Conservation (phyloP, 2,888 invertebrate genomes). For the Glyphotaelius pellucidus region DNA sequence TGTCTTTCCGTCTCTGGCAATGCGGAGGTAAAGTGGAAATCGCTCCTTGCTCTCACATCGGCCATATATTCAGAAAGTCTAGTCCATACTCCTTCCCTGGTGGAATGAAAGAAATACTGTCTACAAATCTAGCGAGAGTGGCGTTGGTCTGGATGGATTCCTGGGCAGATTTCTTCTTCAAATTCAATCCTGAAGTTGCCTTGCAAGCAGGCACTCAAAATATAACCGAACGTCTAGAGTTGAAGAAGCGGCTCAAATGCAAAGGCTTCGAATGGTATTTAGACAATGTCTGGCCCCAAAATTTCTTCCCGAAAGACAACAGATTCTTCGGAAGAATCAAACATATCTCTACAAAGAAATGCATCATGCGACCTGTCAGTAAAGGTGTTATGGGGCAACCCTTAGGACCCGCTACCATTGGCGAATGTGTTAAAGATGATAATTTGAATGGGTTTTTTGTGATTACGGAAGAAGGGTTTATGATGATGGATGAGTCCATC, state of each 20-base stretch:
- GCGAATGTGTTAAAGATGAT: constrained; percentile 79
- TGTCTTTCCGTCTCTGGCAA: constrained; percentile 98
- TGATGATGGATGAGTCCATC: constrained; percentile 93
- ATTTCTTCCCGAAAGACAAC: constrained; percentile 93
- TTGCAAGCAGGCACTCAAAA: constrained; percentile 79
- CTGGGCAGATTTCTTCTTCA: constrained; percentile 94
- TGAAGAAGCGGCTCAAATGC: constrained; percentile 86
- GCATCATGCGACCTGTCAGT: constrained; percentile 82
- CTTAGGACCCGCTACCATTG: constrained; percentile 83
- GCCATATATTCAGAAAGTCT: constrained; percentile 93
- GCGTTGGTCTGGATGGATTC: constrained; percentile 99
- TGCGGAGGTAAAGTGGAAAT: constrained; percentile 95
- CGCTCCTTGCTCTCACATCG: constrained; percentile 94
- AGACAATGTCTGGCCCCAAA: constrained; percentile 96
- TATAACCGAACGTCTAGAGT: constrained; percentile 80
- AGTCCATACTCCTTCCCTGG: constrained; percentile 98
- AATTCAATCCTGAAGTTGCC: constrained; percentile 86
- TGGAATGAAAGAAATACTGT: constrained; percentile 91
- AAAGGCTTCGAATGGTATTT: constrained; percentile 96
- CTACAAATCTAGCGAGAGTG: constrained; percentile 93
- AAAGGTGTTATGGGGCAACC: constrained; percentile 81
- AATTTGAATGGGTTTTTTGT: constrained; percentile 84
- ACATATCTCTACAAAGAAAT: constrained; percentile 74
- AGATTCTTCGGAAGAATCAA: constrained; percentile 93
- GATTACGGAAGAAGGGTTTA: constrained; percentile 81